phyloP scores from a whole-genome alignment of 2,797 vertebrate genomes.

The Helostoma temminkii region DNA sequence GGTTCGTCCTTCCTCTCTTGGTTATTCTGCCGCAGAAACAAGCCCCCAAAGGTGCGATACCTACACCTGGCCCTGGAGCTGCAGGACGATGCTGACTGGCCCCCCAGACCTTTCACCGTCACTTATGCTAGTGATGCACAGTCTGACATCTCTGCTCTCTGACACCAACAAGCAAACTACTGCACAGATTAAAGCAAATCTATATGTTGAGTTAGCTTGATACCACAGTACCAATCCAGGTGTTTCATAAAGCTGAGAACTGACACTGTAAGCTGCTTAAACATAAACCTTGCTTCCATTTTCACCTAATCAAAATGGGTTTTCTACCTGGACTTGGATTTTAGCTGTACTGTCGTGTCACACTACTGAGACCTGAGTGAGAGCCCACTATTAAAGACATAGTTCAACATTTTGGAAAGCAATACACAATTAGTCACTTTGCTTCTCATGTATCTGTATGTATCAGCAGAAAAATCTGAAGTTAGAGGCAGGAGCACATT shows the following conservation, averaged over 20 bases:
- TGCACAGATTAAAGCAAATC: slow-evolving; percentile 23
- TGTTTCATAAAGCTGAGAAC: not conserved
- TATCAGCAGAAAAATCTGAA: no score
- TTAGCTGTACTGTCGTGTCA: not conserved
- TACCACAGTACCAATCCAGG: slow-evolving; percentile 3
- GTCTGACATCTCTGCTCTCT: slow-evolving; percentile 51
- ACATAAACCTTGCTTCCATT: not conserved
- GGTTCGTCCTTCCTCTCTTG: slow-evolving; percentile 81
- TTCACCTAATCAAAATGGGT: not conserved
- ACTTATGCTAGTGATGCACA: slow-evolving; percentile 85
- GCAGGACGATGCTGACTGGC: slow-evolving; percentile 92
- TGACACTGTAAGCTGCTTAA: slow-evolving; percentile 14
- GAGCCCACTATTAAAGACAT: slow-evolving; percentile 5
- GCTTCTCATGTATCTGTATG: no score
- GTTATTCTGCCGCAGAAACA: slow-evolving; percentile 82
- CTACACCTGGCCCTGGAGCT: slow-evolving; percentile 93
- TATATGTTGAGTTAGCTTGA: not conserved
- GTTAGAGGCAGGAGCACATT: not conserved
- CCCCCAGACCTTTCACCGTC: slow-evolving; percentile 90
- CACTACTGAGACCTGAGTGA: slow-evolving; percentile 30
- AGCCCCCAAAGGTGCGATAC: slow-evolving; percentile 89
- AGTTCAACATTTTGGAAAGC: not conserved
- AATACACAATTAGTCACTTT: no score
- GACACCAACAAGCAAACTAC: slow-evolving; percentile 29
- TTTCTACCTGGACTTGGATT: not conserved